These are phyloP conservation scores for Schizopygopsis malacanthus DNA, from an alignment of 2,797 vertebrate genomes.

Conservation along the genomic window DNA sequence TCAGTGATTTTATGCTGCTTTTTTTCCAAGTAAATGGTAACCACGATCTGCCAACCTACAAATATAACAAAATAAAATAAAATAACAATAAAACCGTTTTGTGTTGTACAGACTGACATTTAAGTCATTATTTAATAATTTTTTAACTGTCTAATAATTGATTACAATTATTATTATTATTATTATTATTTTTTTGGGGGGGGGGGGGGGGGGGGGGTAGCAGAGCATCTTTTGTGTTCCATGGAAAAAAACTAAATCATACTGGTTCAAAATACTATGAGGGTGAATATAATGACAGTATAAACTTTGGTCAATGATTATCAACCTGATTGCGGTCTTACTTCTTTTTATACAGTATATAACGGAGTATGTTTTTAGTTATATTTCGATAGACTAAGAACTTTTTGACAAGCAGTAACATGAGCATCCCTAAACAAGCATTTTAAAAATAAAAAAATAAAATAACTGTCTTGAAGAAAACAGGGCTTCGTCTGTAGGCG, in stretches of 20 bases:
- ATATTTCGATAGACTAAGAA: neutral
- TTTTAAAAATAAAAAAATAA: neutral
- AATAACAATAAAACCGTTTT: neutral
- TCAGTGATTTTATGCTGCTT: neutral
- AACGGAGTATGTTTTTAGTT: neutral
- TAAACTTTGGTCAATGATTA: neutral
- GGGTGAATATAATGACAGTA: neutral
- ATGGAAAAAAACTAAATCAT: too few species aligned
- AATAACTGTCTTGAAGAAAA: neutral
- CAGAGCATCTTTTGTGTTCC: neutral
- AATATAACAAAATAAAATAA: neutral
- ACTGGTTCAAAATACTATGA: neutral
- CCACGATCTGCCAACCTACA: neutral
- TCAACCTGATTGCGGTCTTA: neutral
- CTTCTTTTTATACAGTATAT: neutral
- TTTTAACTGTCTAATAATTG: neutral
- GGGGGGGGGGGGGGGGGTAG: neutral
- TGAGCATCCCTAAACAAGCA: neutral
- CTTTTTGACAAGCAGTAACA: neutral
- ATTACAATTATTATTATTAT: too few species aligned
- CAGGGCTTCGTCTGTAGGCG: neutral
- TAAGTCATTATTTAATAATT: neutral
- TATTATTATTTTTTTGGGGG: too few species aligned
- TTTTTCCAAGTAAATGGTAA: neutral
- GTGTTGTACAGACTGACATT: neutral